Base-by-base conservation (phyloP, 2,888 invertebrate species). In the Lithophane semibrunnea region DNA sequence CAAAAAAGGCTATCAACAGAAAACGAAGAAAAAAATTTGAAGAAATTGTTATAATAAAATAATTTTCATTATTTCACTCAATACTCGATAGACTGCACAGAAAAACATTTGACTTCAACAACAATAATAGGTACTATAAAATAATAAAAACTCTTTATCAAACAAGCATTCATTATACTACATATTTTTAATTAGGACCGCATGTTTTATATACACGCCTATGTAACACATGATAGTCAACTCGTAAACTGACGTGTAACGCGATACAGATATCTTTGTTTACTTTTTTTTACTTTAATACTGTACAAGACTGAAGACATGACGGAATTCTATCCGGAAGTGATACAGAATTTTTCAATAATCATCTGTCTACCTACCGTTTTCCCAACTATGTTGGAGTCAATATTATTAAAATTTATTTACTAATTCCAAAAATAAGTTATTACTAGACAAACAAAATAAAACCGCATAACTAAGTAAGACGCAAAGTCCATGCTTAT, bases 211-310 rank as follows among this genome's bases (percentile, higher is more conserved):
- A 29, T 65, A 65, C n/a, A 52, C n/a, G 29, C 37, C 21, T 65
- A 66, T 42, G n/a, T 68, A 69, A 68, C 42, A 71, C 7, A 37
- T 75, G 65, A 56, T 77, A 61, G 21, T 54, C 18, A 18, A 63
- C 52, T 76, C 54, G 21, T 61, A 60, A 56, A 68, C n/a, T 73
- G 63, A 85, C 67, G 69, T 37, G 72, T 60, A 49, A 66, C n/a
- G 49, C 68, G 52, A 73, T 63, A 66, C 42, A 58, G n/a, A 29
- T 56, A 71, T 63, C 10, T 67, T 70, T 85, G 77, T 76, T 83
- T 81, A 63, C 52, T 44, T 73, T 73, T 37, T 54, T 60, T 21
- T 29, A n/a, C 3, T 67, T 79, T 2, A 37, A 37, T 37, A 37
- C 37, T 37, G 37, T 37, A 29, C 29, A 29, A 29, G 29, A 29